Evolutionary conservation across 2,888 invertebrate species (phyloP).

Genomic region (Amphipyra berbera): DNA sequence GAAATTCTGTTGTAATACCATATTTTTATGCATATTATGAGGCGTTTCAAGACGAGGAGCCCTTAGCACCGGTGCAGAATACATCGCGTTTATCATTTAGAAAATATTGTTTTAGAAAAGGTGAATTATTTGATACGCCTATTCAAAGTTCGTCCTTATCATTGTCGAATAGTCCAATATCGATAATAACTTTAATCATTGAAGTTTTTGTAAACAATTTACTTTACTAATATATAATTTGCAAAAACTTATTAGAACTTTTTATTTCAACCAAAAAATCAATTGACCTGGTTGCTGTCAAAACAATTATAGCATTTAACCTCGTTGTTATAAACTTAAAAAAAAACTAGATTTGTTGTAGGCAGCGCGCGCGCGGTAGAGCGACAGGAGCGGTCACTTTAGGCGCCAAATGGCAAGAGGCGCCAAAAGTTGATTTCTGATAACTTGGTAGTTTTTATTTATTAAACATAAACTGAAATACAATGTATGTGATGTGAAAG

Average conservation of each 20-base stretch:
- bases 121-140: constrained; percentile 77
- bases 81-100: constrained; percentile 63
- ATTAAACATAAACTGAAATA: too few species aligned
- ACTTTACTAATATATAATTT: constrained; percentile 44
- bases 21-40: constrained; percentile 69
- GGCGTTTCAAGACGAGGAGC: constrained; percentile 48
- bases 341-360: too few species aligned
- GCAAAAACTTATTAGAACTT: constrained; percentile 2
- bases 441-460: too few species aligned
- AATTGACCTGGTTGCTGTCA: neutral
- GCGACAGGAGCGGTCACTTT: too few species aligned
- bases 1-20: constrained; percentile 70
- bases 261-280: constrained; percentile 2
- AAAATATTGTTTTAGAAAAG: constrained; percentile 82
- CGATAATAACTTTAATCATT: constrained; percentile 23
- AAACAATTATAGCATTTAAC: too few species aligned
- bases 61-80: neutral
- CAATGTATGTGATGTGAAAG: too few species aligned
- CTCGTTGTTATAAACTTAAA: too few species aligned
- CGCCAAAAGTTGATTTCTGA: too few species aligned
- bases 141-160: constrained; percentile 51
- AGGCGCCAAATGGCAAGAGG: too few species aligned
- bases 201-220: constrained; percentile 38
- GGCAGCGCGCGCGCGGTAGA: too few species aligned
- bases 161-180: constrained; percentile 10